phyloP scores from a whole-genome alignment of 2,797 vertebrate genomes.

The Microctenopoma lineatum region DNA sequence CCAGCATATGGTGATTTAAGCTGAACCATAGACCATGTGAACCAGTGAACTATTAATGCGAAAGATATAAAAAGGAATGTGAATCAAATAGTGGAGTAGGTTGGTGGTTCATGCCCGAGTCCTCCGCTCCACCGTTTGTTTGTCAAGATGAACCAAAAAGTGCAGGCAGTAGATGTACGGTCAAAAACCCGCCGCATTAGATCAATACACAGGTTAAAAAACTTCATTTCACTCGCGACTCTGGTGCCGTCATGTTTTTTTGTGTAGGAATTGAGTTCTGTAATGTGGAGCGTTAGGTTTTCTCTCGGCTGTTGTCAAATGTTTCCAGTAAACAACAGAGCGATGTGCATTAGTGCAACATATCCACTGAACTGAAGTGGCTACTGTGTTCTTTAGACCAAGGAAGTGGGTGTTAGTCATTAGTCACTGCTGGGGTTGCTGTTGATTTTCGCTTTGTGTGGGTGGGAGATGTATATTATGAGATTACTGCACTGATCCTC shows the following conservation, averaged over 20 bases:
- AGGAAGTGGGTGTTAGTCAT: constrained; percentile 75
- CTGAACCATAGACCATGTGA: no score
- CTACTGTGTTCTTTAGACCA: constrained; percentile 65
- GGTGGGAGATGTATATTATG: constrained; percentile 69
- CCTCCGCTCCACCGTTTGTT: not conserved
- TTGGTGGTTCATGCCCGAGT: not conserved
- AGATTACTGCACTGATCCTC: constrained; percentile 65
- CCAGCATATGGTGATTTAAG: no score
- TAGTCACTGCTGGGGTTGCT: constrained; percentile 73
- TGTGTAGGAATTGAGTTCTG: constrained; percentile 32
- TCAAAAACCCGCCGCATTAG: constrained; percentile 7
- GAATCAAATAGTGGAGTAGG: not conserved
- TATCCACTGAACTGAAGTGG: constrained; percentile 63
- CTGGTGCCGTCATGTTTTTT: constrained; percentile 4
- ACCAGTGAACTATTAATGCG: no score
- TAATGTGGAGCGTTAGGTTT: constrained; percentile 33
- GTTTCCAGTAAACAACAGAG: constrained; percentile 37
- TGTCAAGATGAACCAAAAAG: not conserved
- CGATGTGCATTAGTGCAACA: constrained; percentile 56
- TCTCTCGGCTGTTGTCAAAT: constrained; percentile 31
- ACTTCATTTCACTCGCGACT: not conserved
- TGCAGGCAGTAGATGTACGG: not conserved
- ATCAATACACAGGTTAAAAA: constrained; percentile 19
- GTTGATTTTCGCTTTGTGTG: constrained; percentile 69
- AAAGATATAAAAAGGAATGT: not conserved